These are phyloP conservation scores for Pyrrhia umbra DNA, from an alignment of 2,888 invertebrate genomes.

Conservation along the genomic window DNA sequence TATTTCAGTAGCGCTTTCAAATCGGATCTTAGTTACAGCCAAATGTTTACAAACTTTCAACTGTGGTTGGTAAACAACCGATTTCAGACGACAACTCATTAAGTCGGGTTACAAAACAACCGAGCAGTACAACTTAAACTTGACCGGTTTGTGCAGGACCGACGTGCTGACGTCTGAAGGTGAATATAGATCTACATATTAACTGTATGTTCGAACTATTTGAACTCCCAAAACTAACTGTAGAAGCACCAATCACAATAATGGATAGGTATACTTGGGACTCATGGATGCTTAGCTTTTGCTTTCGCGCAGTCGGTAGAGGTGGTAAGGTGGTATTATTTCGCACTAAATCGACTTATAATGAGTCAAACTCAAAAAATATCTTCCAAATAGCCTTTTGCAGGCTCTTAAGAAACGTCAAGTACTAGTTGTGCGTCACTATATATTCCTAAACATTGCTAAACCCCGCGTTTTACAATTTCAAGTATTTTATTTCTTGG, in stretches of 20 bases:
- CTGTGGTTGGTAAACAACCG: slow-evolving; percentile 42
- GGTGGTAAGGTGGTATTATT: no score
- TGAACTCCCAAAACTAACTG: neutral
- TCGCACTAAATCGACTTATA: no score
- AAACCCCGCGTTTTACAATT: no score
- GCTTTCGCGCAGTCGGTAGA: no score
- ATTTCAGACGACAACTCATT: slow-evolving; percentile 28
- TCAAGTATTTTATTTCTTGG: no score
- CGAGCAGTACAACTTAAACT: slow-evolving; percentile 10
- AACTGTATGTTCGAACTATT: neutral
- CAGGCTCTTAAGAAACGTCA: no score
- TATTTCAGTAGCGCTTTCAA: slow-evolving; percentile 7
- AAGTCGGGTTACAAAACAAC: slow-evolving; percentile 13
- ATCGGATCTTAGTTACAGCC: slow-evolving; percentile 21
- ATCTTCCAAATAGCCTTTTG: no score
- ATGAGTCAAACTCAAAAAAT: no score
- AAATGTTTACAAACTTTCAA: slow-evolving; percentile 41
- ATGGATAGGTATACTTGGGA: no score
- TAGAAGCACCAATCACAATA: neutral
- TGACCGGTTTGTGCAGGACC: neutral
- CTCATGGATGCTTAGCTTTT: no score
- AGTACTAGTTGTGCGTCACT: no score
- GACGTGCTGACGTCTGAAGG: neutral
- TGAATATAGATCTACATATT: neutral
- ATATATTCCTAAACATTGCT: no score